Evolutionary conservation across 2,113 vertebrate species (phyloP).

Genomic region (Isichthys henryi): DNA sequence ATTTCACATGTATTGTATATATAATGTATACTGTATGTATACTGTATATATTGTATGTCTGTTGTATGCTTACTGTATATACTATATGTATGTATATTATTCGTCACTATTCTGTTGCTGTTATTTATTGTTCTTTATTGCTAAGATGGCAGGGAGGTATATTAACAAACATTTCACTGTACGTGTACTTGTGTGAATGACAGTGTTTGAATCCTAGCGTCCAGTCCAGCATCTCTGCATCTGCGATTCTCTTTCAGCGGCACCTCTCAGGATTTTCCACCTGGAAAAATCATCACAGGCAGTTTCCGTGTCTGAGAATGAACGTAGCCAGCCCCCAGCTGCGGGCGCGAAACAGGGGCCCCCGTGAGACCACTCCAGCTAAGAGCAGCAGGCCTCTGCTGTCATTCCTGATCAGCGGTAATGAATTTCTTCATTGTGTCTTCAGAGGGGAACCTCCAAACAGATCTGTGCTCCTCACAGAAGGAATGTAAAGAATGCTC

Average conservation of each 20-base stretch:
- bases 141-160: no score
- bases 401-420: neutral
- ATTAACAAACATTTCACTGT: neutral
- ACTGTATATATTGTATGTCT: neutral
- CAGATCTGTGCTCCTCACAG: neutral
- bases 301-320: neutral
- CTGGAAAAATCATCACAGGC: neutral
- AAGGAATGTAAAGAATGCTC: neutral
- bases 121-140: neutral
- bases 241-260: neutral
- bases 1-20: neutral
- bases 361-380: neutral
- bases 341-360: neutral
- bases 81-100: neutral
- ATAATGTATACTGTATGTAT: neutral
- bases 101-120: neutral
- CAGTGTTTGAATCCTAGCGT: neutral
- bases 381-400: neutral
- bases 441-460: neutral
- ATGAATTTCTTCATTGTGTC: neutral
- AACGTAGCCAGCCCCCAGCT: neutral
- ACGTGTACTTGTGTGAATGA: neutral
- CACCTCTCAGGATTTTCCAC: neutral
- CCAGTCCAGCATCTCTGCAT: neutral
- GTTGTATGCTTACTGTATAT: neutral